Percentiles rank a stretch among this genome's conserved stretches.
These are phyloP conservation scores for Syrmaticus mikado DNA, from an alignment of 2,113 vertebrate genomes.

Conservation along the genomic window DNA sequence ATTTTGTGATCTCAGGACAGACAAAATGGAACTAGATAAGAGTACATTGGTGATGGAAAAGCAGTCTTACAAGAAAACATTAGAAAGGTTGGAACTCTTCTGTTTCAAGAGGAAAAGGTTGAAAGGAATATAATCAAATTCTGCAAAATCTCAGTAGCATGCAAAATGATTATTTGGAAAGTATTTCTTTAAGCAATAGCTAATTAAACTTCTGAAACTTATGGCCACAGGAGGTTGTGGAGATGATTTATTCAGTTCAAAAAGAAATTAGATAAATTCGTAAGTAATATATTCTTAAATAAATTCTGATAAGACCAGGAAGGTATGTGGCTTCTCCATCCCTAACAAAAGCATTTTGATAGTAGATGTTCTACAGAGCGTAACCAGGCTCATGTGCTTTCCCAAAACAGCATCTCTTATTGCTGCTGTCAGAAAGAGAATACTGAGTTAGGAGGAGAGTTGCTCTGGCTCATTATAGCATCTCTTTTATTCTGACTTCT, in stretches of 20 bases:
- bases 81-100: neutral
- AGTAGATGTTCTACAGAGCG: neutral
- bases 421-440: neutral
- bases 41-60: neutral
- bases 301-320: neutral
- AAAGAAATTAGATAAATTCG: neutral
- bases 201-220: neutral
- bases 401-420: neutral
- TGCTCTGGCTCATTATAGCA: neutral
- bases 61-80: neutral
- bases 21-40: neutral
- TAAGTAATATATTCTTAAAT: neutral
- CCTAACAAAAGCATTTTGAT: neutral
- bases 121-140: neutral
- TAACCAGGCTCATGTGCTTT: neutral
- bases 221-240: neutral
- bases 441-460: neutral
- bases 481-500: neutral
- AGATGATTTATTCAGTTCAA: neutral
- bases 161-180: neutral
- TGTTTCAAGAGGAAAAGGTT: neutral
- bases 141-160: neutral
- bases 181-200: neutral
- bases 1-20: neutral
- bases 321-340: neutral